Evolutionary conservation across 2,113 vertebrate species (phyloP).

Genomic region (Spizaetus ornatus): DNA sequence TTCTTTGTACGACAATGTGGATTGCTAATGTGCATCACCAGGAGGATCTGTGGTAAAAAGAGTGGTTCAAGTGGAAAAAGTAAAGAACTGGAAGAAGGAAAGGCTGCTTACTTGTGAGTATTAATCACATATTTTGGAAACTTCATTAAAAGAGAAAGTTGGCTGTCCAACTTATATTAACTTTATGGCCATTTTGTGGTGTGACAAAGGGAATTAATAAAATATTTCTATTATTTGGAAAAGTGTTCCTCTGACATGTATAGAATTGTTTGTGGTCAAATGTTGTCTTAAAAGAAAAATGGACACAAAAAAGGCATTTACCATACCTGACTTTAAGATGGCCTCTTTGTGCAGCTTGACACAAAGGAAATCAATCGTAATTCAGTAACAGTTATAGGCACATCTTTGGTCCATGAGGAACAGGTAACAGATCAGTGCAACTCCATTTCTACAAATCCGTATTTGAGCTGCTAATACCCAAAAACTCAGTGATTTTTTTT

Average conservation of each 20-base stretch:
- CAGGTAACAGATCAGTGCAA: not conserved
- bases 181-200: not conserved
- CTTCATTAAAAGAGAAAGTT: not conserved
- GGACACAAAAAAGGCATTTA: not conserved
- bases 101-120: constrained; percentile 98
- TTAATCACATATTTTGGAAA: not conserved
- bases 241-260: not conserved
- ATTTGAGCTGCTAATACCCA: not conserved
- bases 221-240: not conserved
- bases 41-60: constrained; percentile 93
- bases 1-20: constrained; percentile 97
- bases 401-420: not conserved
- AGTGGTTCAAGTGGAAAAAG: constrained; percentile 91
- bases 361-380: not conserved
- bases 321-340: not conserved
- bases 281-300: not conserved
- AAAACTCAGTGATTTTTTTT: not conserved
- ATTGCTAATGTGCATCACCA: constrained; percentile 94
- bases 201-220: not conserved
- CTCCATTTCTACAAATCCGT: not conserved
- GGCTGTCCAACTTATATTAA: not conserved
- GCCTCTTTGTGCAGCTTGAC: not conserved
- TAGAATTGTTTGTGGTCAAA: not conserved
- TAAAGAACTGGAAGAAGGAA: constrained; percentile 96
- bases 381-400: not conserved